A percentile compares a stretch with the other conserved stretches of the same genome.
Evolutionary conservation across 2,797 vertebrate species (phyloP).

Genomic region (Pteronotus mesoamericanus): DNA sequence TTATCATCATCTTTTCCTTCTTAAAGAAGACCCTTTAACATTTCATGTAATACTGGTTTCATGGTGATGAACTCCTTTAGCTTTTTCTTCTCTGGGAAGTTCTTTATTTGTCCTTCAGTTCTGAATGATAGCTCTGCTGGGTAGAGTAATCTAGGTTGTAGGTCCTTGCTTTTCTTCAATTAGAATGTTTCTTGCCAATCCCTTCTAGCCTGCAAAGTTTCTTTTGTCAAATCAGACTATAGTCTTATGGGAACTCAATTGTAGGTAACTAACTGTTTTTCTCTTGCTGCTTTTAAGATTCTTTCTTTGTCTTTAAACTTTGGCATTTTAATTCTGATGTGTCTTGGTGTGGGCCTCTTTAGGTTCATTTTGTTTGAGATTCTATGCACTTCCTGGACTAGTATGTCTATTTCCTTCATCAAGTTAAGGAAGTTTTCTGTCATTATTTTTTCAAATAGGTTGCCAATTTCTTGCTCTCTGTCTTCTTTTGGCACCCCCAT

Average conservation of each 20-base stretch:
- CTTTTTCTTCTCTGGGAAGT: not conserved
- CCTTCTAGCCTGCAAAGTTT: not conserved
- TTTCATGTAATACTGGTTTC: not conserved
- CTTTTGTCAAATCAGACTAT: not conserved
- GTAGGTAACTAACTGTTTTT: not conserved
- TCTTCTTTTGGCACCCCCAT: not conserved
- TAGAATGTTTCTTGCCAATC: not conserved
- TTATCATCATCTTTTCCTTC: too few species aligned
- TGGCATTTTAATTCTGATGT: not conserved
- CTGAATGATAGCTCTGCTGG: not conserved
- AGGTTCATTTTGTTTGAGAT: not conserved
- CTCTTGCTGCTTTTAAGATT: not conserved
- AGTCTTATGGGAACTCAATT: not conserved
- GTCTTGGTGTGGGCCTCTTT: not conserved
- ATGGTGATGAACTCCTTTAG: not conserved
- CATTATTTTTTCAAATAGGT: not conserved
- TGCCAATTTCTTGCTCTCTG: not conserved
- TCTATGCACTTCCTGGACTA: not conserved
- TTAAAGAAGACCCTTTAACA: not conserved
- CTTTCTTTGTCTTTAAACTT: not conserved
- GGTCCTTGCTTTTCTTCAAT: not conserved
- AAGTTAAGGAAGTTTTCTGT: not conserved
- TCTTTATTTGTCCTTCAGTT: not conserved
- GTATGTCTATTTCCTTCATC: too few species aligned
- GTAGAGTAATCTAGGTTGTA: not conserved